Evolutionary conservation across 1,140 invertebrate genomes (phyloP), one percentile per base, ranked within the genome.

Genomic region (Orchestia grillus): DNA sequence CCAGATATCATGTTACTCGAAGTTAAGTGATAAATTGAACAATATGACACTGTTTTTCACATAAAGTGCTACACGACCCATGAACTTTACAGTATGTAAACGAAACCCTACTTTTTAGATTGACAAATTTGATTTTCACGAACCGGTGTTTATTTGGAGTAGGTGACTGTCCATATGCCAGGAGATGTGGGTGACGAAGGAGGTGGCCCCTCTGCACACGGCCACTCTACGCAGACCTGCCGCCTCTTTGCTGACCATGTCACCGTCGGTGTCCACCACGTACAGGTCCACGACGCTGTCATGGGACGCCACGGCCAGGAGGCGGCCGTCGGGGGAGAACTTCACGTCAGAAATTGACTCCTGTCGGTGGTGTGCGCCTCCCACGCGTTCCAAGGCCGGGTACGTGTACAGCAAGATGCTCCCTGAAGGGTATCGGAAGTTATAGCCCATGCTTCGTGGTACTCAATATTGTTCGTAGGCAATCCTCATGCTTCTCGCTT

Each of bases 281-380:
- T 97, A 97, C 87, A 97, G 43, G n/a, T 97, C 96, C 4, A 96
- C 96, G 28, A 96, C 57, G 87, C 96, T 57, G 53, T 97, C 96
- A 42, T 97, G 96, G 3, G 96, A 97, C 43, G 96, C 96, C 23
- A 96, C 96, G 23, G 96, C 96, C 40, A 97, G 96, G 47, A 97
- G 96, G 0, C 96, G 95, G 11, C 96, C 96, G 62, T 96, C 95
- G 41, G 96, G 96, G 44, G 96, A 97, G 44, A 96, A 97, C 90
- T 96, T 96, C 16, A 97, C 90, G 47, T 96, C 96, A 40, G 96
- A 96, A 62, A 97, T 97, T 40, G 95, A 47, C 44, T 96, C 95
- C 62, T 87, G 62, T 15, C 96, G 96, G 92, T 97, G 96, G 53
- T 97, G 96, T 6, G 96, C 95, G 16, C 95, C 96, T n/a, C 95